phyloP scores from a whole-genome alignment of 2,113 vertebrate species.

The Pelvicachromis taeniatus region DNA sequence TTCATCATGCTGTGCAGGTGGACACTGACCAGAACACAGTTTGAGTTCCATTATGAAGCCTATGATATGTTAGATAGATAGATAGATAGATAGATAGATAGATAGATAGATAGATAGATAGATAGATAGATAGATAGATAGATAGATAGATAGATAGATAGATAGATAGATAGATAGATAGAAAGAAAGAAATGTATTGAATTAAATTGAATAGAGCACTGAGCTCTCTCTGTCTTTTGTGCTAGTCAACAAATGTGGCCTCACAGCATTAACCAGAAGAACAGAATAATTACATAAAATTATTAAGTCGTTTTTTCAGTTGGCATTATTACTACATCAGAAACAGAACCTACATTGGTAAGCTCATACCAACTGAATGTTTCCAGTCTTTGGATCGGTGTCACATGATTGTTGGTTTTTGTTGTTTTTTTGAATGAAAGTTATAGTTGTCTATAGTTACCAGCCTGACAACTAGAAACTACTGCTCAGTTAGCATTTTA shows the following conservation, averaged over 20 bases:
- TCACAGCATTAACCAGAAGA: not conserved
- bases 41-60: accelerated
- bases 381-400: not conserved
- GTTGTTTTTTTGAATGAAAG: not conserved
- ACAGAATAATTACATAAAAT: not conserved
- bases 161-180: too few relatives aligned
- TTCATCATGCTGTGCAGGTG: not conserved
- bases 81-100: too few relatives aligned
- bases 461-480: not conserved
- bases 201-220: not conserved
- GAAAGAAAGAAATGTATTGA: too few relatives aligned
- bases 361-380: not conserved
- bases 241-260: accelerated
- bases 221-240: not conserved
- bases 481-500: not conserved
- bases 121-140: too few relatives aligned
- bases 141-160: too few relatives aligned
- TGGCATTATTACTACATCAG: not conserved
- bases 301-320: not conserved
- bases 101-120: too few relatives aligned
- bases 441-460: not conserved
- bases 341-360: not conserved
- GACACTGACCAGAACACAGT: not conserved
- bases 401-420: not conserved
- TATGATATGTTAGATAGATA: too few relatives aligned